phyloP scores from a whole-genome alignment of 1,140 invertebrate genomes.

The Arion vulgaris region DNA sequence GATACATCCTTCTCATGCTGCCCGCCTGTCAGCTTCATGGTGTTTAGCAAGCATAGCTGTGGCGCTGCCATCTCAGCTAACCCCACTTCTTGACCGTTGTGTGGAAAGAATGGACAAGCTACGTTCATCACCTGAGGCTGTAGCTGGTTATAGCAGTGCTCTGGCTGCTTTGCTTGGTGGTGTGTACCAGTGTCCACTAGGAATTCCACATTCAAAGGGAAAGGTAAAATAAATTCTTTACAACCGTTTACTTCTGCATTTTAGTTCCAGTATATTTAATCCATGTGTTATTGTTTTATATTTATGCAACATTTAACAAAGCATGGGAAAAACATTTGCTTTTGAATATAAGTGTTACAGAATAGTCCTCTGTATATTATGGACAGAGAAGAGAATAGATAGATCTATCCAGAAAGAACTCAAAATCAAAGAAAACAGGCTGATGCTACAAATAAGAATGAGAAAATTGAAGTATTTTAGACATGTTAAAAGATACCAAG shows the following conservation, averaged over 20 bases:
- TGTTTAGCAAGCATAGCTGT: slow-evolving; percentile 92
- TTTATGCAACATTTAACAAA: too few relatives aligned
- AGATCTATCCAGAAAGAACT: too few relatives aligned
- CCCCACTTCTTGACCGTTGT: slow-evolving; percentile 88
- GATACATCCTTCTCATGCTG: slow-evolving; percentile 93
- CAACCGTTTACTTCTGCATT: too few relatives aligned
- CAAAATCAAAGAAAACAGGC: too few relatives aligned
- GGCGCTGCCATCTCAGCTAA: slow-evolving; percentile 93
- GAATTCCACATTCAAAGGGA: slow-evolving; percentile 94
- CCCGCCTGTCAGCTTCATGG: slow-evolving; percentile 93
- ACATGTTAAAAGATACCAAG: too few relatives aligned
- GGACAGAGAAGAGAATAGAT: too few relatives aligned
- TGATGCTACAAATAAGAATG: too few relatives aligned
- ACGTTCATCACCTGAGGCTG: slow-evolving; percentile 92
- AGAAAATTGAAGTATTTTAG: too few relatives aligned
- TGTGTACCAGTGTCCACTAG: slow-evolving; percentile 90
- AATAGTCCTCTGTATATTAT: too few relatives aligned
- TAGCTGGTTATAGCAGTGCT: slow-evolving; percentile 93
- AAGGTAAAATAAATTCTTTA: slow-evolving; percentile 86
- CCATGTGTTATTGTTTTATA: too few relatives aligned
- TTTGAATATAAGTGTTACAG: too few relatives aligned
- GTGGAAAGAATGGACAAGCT: slow-evolving; percentile 75
- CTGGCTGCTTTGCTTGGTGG: slow-evolving; percentile 93
- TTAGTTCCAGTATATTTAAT: background rate
- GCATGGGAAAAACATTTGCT: too few relatives aligned